phyloP scores from a whole-genome alignment of 2,888 invertebrate species.

The Gastrophysa polygoni region DNA sequence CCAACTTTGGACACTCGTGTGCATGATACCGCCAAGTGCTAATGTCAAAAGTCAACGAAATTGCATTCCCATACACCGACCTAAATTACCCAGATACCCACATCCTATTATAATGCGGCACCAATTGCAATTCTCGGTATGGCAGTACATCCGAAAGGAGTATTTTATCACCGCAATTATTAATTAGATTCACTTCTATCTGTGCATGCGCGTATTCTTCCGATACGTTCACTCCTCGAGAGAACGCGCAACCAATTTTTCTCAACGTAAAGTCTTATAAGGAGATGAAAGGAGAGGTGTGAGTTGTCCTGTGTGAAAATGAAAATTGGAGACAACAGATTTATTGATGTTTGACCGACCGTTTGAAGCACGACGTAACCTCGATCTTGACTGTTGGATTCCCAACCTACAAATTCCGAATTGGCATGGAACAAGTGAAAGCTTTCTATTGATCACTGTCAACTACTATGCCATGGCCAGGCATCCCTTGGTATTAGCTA shows the following conservation, averaged over 20 bases:
- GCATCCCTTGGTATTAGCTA: too few relatives aligned
- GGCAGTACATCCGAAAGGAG: neutral
- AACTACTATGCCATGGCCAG: too few relatives aligned
- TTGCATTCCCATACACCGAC: neutral
- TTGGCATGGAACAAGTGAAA: too few relatives aligned
- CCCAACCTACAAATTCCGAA: too few relatives aligned
- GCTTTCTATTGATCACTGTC: too few relatives aligned
- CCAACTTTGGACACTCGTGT: neutral
- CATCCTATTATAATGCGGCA: neutral
- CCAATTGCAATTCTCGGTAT: neutral
- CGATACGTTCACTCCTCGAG: constrained; percentile 1
- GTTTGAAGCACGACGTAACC: too few relatives aligned
- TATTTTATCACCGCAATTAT: neutral
- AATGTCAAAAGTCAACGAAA: neutral
- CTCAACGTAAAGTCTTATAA: constrained; percentile 5
- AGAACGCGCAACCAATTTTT: neutral
- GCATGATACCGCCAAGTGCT: neutral
- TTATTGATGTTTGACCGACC: too few relatives aligned
- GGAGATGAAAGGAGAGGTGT: constrained; percentile 9
- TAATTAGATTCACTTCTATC: neutral
- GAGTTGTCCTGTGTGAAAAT: neutral
- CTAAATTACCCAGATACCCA: neutral
- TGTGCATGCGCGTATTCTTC: neutral
- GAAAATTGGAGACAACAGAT: neutral
- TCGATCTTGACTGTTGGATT: too few relatives aligned